Evolutionary conservation across 1,140 invertebrate genomes (phyloP).

Genomic region (Odontomachus brunneus): DNA sequence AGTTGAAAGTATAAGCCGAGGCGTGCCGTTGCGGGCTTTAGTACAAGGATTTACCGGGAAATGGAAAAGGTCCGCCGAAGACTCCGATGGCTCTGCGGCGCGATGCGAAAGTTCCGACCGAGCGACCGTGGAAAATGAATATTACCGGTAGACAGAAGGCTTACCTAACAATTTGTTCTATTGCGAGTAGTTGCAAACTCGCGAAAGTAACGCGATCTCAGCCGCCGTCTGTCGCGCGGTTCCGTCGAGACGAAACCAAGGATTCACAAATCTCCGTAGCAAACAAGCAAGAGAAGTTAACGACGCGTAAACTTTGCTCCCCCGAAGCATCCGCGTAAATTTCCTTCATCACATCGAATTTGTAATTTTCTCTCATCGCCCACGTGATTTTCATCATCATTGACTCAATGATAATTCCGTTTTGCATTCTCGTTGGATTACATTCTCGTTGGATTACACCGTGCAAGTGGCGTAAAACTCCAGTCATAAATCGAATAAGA

Average conservation of each 20-base stretch:
- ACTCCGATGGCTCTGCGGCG: constrained; percentile 9
- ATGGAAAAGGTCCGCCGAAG: constrained; percentile 63
- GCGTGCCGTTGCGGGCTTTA: constrained; percentile 10
- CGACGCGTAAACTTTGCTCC: constrained; percentile 28
- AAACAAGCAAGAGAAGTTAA: constrained; percentile 27
- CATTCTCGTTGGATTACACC: background rate
- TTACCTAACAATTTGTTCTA: constrained; percentile 37
- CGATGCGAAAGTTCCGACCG: constrained; percentile 49
- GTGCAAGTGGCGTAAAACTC: constrained; percentile 1
- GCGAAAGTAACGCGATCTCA: constrained; percentile 7
- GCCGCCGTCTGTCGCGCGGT: background rate
- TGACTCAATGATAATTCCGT: background rate
- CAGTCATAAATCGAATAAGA: too few relatives aligned
- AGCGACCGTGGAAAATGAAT: constrained; percentile 58
- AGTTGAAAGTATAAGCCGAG: constrained; percentile 60
- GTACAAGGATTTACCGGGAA: constrained; percentile 54
- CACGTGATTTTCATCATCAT: background rate
- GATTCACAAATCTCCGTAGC: constrained; percentile 12
- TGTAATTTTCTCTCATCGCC: background rate
- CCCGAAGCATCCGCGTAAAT: constrained; percentile 1
- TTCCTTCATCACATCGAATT: background rate
- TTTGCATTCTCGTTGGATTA: too few relatives aligned
- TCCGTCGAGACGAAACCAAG: background rate
- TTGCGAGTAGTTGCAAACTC: constrained; percentile 46
- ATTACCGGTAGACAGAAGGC: constrained; percentile 27